phyloP scores from a whole-genome alignment of 2,113 vertebrate genomes.

The Siniperca knerii region DNA sequence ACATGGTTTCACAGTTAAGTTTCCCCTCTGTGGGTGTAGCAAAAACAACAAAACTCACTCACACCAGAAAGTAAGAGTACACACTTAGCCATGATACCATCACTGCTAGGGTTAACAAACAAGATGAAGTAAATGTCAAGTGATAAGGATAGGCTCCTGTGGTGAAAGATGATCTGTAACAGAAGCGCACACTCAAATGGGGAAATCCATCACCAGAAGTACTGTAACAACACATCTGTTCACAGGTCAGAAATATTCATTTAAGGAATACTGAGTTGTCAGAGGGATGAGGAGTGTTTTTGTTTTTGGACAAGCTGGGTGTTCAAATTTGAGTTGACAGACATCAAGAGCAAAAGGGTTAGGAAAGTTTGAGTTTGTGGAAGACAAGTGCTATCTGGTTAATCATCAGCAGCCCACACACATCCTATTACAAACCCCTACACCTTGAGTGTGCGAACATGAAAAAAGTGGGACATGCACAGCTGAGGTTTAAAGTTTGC shows the following conservation, averaged over 20 bases:
- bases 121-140: slow-evolving; percentile 54
- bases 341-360: neutral
- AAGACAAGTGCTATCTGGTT: slow-evolving; percentile 3
- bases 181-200: slow-evolving; percentile 39
- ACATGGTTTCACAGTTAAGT: slow-evolving; percentile 56
- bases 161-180: slow-evolving; percentile 54
- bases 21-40: slow-evolving; percentile 19
- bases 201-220: slow-evolving; percentile 46
- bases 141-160: slow-evolving; percentile 34
- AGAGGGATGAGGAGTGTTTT: neutral
- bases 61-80: neutral
- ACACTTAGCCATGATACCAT: neutral
- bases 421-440: slow-evolving; percentile 39
- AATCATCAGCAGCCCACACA: slow-evolving; percentile 51
- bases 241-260: neutral
- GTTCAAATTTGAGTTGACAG: slow-evolving; percentile 10
- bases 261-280: neutral
- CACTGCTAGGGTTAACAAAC: neutral
- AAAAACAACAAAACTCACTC: slow-evolving; percentile 3
- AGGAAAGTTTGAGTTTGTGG: slow-evolving; percentile 36
- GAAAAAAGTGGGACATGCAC: neutral
- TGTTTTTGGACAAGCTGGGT: neutral
- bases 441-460: neutral
- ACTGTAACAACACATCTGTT: too few relatives aligned
- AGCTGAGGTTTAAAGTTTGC: neutral